A percentile compares a stretch with the other conserved stretches of the same genome.
Evolutionary conservation across 1,140 invertebrate genomes (phyloP).

Genomic region (Frieseomelitta varia): DNA sequence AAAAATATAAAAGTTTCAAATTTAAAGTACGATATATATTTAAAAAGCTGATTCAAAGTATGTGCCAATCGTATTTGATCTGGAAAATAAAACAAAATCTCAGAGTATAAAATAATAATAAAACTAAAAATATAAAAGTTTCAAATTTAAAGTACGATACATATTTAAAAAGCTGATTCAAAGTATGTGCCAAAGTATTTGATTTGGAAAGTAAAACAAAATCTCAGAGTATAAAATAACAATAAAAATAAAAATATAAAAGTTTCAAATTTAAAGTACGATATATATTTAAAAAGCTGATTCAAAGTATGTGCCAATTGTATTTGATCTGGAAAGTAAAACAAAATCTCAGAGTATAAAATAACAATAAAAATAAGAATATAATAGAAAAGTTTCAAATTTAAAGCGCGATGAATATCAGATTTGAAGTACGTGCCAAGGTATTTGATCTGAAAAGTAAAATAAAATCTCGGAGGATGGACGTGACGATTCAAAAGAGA

Average conservation of each 20-base stretch:
- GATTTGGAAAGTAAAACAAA: too few species aligned
- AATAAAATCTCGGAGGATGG: neutral
- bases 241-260: too few species aligned
- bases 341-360: neutral
- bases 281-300: neutral
- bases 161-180: too few species aligned
- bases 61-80: neutral
- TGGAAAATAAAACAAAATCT: too few species aligned
- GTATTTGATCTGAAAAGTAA: neutral
- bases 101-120: too few species aligned
- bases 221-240: too few species aligned
- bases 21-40: neutral
- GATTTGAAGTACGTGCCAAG: neutral
- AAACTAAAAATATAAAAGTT: too few species aligned
- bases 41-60: neutral
- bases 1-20: neutral
- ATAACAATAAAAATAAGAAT: too few species aligned
- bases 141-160: too few species aligned
- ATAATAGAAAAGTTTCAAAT: neutral
- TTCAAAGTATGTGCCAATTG: neutral
- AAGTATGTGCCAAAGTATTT: too few species aligned
- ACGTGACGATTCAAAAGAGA: neutral
- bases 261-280: neutral
- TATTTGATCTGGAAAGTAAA: neutral
- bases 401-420: neutral